phyloP scores from a whole-genome alignment of 2,888 invertebrate species.

The Megalurothrips usitatus region DNA sequence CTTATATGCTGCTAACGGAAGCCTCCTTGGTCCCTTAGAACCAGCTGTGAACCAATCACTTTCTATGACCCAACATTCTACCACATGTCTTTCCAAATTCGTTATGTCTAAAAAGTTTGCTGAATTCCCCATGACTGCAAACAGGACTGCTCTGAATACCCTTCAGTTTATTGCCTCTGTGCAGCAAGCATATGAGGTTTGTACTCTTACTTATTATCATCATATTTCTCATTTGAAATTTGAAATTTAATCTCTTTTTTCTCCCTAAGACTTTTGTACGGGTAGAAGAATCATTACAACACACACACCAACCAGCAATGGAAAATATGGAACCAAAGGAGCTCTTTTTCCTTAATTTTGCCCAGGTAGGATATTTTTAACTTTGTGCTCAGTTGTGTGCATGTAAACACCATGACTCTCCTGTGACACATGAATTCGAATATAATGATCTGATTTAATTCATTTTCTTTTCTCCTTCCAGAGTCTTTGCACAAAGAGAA shows the following conservation, averaged over 20 bases:
- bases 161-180: conserved; percentile 44
- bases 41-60: conserved; percentile 45
- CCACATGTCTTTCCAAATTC: conserved; percentile 40
- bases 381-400: conserved; percentile 19
- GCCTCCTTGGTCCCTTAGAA: conserved; percentile 45
- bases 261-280: conserved; percentile 41
- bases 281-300: conserved; percentile 40
- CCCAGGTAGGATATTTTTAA: conserved; percentile 47
- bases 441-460: conserved; percentile 39
- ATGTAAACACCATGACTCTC: conserved; percentile 25
- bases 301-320: conserved; percentile 49
- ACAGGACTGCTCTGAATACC: conserved; percentile 43
- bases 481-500: conserved; percentile 31
- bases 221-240: background rate
- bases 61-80: conserved; percentile 38
- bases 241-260: conserved; percentile 30
- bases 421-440: conserved; percentile 32
- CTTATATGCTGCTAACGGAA: conserved; percentile 46
- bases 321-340: conserved; percentile 50
- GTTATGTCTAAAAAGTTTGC: conserved; percentile 40
- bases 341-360: conserved; percentile 54
- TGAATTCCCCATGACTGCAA: conserved; percentile 39
- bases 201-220: conserved; percentile 32
- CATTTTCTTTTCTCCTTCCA: conserved; percentile 45
- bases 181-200: conserved; percentile 45